Percentiles rank a stretch among this genome's conserved stretches.
phyloP scores from a whole-genome alignment of 2,797 vertebrate species.

The Coregonus sp. region DNA sequence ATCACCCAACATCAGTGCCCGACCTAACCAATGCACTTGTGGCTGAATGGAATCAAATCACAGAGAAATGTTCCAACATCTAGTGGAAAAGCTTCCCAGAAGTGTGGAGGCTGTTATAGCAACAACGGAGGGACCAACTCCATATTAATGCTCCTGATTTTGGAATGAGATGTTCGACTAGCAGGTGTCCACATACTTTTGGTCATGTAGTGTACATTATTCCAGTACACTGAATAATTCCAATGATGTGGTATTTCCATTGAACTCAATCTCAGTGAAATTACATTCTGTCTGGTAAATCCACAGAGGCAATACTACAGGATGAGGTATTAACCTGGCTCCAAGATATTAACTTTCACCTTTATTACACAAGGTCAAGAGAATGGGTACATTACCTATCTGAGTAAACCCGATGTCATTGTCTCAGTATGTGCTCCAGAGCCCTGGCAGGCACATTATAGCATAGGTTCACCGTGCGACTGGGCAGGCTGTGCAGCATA shows the following conservation, averaged over 20 bases:
- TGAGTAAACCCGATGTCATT: neutral
- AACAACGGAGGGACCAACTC: no score
- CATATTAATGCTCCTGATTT: no score
- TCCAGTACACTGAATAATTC: neutral
- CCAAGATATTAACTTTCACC: neutral
- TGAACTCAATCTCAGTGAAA: neutral
- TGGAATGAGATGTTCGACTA: no score
- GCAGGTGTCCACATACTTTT: no score
- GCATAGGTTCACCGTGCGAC: conserved; percentile 22
- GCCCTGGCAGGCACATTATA: conserved; percentile 34
- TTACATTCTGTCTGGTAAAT: neutral
- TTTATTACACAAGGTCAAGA: neutral
- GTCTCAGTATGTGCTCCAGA: neutral
- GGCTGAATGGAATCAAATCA: no score
- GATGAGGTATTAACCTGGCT: neutral
- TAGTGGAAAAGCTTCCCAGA: no score
- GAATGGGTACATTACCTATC: neutral
- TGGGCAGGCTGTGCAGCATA: conserved; percentile 3
- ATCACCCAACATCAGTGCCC: no score
- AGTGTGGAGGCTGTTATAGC: no score
- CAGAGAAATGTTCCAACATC: no score
- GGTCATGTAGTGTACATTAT: no score
- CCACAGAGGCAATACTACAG: neutral
- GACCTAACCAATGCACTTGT: no score
- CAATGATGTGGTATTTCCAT: neutral